Percentiles rank a stretch among this genome's conserved stretches.
Evolutionary conservation across 92 coral and sea anemone genomes (phyloP).

Genomic region (Heliopora coerulea): DNA sequence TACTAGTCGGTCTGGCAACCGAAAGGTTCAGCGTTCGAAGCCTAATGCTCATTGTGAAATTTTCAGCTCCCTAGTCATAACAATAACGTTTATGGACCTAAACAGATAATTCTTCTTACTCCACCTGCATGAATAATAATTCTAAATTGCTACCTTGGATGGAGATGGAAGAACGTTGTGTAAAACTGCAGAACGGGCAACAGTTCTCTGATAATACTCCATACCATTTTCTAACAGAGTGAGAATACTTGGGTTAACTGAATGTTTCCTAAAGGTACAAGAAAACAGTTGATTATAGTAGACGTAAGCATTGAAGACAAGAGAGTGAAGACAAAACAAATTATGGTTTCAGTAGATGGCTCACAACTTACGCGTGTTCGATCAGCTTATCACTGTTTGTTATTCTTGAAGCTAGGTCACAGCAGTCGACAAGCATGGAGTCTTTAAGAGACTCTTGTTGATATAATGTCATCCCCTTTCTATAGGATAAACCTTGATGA

Average conservation of each 20-base stretch:
- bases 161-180: slow-evolving; percentile 71
- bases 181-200: slow-evolving; percentile 82
- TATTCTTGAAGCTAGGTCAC: slow-evolving; percentile 1
- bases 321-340: too few relatives aligned
- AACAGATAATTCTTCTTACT: too few relatives aligned
- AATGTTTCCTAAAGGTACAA: slow-evolving; percentile 23
- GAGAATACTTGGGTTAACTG: slow-evolving; percentile 17
- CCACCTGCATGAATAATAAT: not conserved
- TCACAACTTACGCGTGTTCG: not conserved
- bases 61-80: too few relatives aligned
- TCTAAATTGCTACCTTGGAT: slow-evolving; percentile 63
- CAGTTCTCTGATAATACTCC: slow-evolving; percentile 69
- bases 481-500: slow-evolving; percentile 69
- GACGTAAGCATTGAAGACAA: too few relatives aligned
- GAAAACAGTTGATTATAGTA: not conserved
- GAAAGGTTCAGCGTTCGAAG: too few relatives aligned
- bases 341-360: slow-evolving; percentile 31
- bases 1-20: too few relatives aligned
- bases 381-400: not conserved
- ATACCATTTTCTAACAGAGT: slow-evolving; percentile 29
- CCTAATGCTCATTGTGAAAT: too few relatives aligned
- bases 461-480: slow-evolving; percentile 70
- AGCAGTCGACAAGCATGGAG: slow-evolving; percentile 57
- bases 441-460: slow-evolving; percentile 61
- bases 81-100: too few relatives aligned